Base-by-base conservation (phyloP, 2,888 invertebrate genomes). In the Drosophila longiperda region DNA sequence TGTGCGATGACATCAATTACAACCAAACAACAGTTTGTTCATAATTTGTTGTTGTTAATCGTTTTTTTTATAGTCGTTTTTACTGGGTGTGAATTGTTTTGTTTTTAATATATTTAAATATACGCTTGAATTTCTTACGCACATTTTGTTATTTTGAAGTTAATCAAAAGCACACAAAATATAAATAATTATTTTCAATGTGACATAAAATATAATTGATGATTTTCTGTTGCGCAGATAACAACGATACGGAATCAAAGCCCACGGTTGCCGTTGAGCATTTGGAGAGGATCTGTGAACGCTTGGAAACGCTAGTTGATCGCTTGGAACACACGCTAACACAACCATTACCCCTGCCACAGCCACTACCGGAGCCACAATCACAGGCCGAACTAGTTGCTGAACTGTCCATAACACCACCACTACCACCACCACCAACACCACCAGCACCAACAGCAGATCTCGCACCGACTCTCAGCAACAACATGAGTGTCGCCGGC, bases 301-400 rank as follows among this genome's bases (percentile, higher is more conserved):
- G 97, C 54, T 92, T 97, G 89, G 97, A 97, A 93, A 95, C 94
- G 81, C 95, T 97, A 72, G 96, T 96, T 15, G 94, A 94, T 81
- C 95, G 96, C 70, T 93, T 97, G 83, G 97, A 96, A 93, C 94
- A 94, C 57, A 92, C 95, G 55, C 72, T 85, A 26, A 72, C 86
- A n/a, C 66, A 66, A 20, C 68, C 86, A 54, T 6, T 29, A 29
- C 29, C 29, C 29, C 67, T 52, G 36, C 64, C 87, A 53, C 65
- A 68, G 20, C n/a, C 34, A 57, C 40, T 50, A 33, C 29, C 59
- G n/a, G 55, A 65, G 15, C 23, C 49, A 50, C 48, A 60, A 42
- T 36, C 55, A 49, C 59, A 66, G 52, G 34, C 48, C 15, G 53
- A 64, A 23, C 17, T 65, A 68, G 50, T 59, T 33, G 34, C 48